These are phyloP conservation scores for Meloidogyne floridensis DNA, from an alignment of 1,140 invertebrate genomes.

Conservation along the genomic window DNA sequence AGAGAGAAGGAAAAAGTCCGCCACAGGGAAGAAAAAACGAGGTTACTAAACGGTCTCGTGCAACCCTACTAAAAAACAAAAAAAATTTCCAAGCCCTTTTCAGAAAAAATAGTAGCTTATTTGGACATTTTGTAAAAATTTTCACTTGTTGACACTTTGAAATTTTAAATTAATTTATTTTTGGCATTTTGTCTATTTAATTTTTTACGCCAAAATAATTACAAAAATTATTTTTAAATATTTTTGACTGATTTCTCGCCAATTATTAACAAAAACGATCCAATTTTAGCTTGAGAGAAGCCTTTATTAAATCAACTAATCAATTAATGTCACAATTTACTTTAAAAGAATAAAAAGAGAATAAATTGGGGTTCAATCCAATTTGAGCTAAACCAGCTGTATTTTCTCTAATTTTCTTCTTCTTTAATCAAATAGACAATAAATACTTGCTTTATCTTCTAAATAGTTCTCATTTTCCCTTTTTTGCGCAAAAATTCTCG, in stretches of 20 bases:
- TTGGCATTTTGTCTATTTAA: too few relatives aligned
- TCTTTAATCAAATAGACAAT: background rate
- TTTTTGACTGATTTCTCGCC: background rate
- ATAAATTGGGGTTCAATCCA: background rate
- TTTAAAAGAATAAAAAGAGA: background rate
- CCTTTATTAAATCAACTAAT: background rate
- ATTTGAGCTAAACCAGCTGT: background rate
- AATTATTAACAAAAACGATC: background rate
- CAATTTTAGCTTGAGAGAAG: background rate
- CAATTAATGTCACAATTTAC: background rate
- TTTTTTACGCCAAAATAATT: background rate
- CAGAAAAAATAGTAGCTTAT: background rate
- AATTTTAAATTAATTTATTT: background rate
- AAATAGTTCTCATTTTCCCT: background rate
- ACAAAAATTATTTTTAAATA: background rate
- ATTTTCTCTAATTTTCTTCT: background rate
- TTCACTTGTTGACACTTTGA: background rate
- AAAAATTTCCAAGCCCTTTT: too few relatives aligned
- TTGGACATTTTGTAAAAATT: background rate
- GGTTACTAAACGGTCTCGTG: too few relatives aligned
- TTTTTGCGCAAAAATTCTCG: background rate
- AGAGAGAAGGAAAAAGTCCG: too few relatives aligned
- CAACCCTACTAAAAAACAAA: background rate
- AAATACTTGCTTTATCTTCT: background rate
- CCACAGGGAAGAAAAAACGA: too few relatives aligned